Conservation (phyloP, 2,797 vertebrate species). For the Anguilla marmorata region DNA sequence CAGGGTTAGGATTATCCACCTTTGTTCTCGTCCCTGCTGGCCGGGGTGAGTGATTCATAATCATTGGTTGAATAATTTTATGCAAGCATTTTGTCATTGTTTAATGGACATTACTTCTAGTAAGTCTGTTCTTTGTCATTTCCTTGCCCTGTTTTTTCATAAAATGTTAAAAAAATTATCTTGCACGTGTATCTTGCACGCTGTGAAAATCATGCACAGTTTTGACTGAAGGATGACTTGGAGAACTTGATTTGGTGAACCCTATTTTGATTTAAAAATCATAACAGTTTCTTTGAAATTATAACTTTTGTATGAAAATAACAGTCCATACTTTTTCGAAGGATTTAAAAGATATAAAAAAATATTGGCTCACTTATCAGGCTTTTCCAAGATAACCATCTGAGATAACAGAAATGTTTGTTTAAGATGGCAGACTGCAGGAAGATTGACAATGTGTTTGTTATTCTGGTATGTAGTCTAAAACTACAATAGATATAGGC, state of each 20-base stretch:
- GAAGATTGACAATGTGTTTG: background rate
- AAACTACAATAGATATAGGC: background rate
- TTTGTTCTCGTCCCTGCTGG: slow-evolving; percentile 81
- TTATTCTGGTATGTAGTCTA: background rate
- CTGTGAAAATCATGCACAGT: background rate
- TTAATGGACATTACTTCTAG: background rate
- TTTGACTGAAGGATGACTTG: background rate
- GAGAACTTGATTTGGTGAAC: background rate
- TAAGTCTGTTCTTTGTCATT: background rate
- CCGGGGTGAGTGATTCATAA: slow-evolving; percentile 71
- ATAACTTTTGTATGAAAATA: background rate
- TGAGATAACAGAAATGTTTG: background rate
- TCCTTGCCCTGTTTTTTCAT: background rate
- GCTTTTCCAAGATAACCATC: background rate
- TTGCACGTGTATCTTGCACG: background rate
- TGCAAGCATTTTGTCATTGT: background rate
- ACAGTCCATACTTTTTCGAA: background rate
- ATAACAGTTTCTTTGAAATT: background rate
- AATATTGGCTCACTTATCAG: background rate
- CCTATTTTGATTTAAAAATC: background rate
- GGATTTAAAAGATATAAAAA: background rate
- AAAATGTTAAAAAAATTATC: background rate
- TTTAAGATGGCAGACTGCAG: background rate
- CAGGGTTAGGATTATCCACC: slow-evolving; percentile 51
- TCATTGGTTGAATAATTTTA: background rate